Base-by-base conservation (phyloP, 37 sponge, comb jelly and placozoan species). In the Crambe crambe region DNA sequence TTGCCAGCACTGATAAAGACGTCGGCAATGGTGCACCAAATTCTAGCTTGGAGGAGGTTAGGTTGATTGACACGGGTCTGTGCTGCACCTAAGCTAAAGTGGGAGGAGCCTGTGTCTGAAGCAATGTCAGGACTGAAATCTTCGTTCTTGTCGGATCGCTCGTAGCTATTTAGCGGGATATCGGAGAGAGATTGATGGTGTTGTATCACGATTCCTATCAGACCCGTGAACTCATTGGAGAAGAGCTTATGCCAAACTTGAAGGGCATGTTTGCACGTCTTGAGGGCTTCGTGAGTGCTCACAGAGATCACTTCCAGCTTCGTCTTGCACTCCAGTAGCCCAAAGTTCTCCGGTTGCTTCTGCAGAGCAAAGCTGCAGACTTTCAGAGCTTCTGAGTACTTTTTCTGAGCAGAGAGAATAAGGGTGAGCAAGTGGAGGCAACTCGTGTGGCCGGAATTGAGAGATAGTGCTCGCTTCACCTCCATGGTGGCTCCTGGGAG, bases 1-100 rank as follows among this genome's bases (percentile, higher is more conserved):
- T 71, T 82, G 5, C 68, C 68, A 15, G 65, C 84, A 21, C 35
- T 47, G 30, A 83, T 15, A 41, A 83, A 89, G 22, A 89, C 83
- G 2, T 89, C 89, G 31, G 89, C 89, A 31, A 89, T 78, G 18
- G 79, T 67, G 54, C 89, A 89, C 89, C 89, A 89, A 35, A 83
- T 83, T 54, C 75, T 77, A 3, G 83, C 82, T 42, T 72, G 79
- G 44, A 83, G 63, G 21, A 83, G 40, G 27, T 72, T 76, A 10
- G 73, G 77, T 17, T 67, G 72, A 43, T 72, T 76, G 37, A 59
- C 37, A 27, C 83, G 68, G 30, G 56, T 77, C n/a, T 42, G 35
- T 29, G 29, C 30, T 23, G 54, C 34, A 38, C 23, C 59, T 15
- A 63, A 23, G 69, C 69, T 73, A 32, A 87, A 87, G 57, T 87